A percentile compares a stretch with the other conserved stretches of the same genome.
Conservation (phyloP, 2,888 invertebrate species). For the Drosophila robusta region DNA sequence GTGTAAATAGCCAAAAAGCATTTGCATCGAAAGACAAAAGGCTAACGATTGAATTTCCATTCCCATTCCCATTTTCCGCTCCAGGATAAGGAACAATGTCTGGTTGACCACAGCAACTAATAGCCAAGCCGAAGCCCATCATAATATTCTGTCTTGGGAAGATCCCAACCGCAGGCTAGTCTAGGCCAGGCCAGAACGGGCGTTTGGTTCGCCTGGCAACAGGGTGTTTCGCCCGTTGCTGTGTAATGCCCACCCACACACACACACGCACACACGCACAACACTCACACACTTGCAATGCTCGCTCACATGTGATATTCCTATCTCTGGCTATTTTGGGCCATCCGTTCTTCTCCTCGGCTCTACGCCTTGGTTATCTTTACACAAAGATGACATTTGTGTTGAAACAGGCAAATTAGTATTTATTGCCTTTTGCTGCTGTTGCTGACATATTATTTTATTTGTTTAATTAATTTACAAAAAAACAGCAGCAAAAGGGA, state of each 20-base stretch:
- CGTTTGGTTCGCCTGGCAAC: slow-evolving; percentile 12
- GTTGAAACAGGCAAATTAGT: slow-evolving; percentile 77
- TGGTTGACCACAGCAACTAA: slow-evolving; percentile 45
- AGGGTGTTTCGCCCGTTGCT: neutral
- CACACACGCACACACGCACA: neutral
- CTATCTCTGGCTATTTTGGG: slow-evolving; percentile 10
- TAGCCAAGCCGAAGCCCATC: slow-evolving; percentile 24
- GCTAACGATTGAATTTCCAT: slow-evolving; percentile 36
- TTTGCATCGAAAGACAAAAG: slow-evolving; percentile 3
- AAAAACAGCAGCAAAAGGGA: slow-evolving; percentile 50
- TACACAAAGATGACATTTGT: slow-evolving; percentile 75
- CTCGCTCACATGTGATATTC: slow-evolving; percentile 4
- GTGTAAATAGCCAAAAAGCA: slow-evolving; percentile 13
- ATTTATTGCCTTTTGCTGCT: slow-evolving; percentile 71
- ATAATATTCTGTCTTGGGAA: slow-evolving; percentile 6
- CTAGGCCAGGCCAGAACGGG: neutral
- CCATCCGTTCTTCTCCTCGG: neutral
- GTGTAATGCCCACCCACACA: neutral
- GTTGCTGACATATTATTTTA: slow-evolving; percentile 79
- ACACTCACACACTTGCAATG: neutral
- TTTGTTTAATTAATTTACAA: slow-evolving; percentile 79
- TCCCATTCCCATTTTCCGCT: slow-evolving; percentile 5
- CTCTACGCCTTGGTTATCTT: slow-evolving; percentile 54
- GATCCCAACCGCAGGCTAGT: slow-evolving; percentile 23
- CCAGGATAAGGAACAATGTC: slow-evolving; percentile 14